A percentile compares a stretch with the other conserved stretches of the same genome.
Evolutionary conservation across 2,113 vertebrate species (phyloP).

Genomic region (Poecile atricapillus): DNA sequence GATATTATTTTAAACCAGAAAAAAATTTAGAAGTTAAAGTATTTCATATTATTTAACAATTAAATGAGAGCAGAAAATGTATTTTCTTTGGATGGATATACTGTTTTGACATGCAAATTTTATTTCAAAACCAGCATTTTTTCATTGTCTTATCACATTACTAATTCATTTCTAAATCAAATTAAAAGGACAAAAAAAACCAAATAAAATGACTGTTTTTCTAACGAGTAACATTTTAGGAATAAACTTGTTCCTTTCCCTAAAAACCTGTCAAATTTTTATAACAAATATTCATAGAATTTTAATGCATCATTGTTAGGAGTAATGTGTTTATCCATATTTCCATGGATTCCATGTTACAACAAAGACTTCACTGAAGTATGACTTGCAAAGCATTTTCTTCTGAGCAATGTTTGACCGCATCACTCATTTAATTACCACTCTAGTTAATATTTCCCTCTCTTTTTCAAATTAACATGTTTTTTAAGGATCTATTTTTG

Average conservation of each 20-base stretch:
- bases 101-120: slow-evolving; percentile 54
- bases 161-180: slow-evolving; percentile 25
- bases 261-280: not conserved
- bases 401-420: not conserved
- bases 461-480: not conserved
- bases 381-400: not conserved
- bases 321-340: not conserved
- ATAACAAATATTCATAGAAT: not conserved
- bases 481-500: not conserved
- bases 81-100: slow-evolving; percentile 26
- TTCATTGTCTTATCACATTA: not conserved
- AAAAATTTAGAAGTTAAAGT: not conserved
- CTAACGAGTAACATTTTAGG: not conserved
- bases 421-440: not conserved
- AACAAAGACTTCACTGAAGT: not conserved
- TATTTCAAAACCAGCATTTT: not conserved
- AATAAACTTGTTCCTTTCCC: not conserved
- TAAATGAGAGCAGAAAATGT: not conserved
- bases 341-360: not conserved
- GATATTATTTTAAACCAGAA: not conserved
- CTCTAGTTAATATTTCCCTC: not conserved
- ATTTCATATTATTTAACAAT: not conserved
- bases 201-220: not conserved
- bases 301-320: not conserved
- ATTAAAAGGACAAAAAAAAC: not conserved